These are phyloP conservation scores for Rhinolophus ferrumequinum DNA, from an alignment of 2,113 vertebrate species.

Conservation along the genomic window DNA sequence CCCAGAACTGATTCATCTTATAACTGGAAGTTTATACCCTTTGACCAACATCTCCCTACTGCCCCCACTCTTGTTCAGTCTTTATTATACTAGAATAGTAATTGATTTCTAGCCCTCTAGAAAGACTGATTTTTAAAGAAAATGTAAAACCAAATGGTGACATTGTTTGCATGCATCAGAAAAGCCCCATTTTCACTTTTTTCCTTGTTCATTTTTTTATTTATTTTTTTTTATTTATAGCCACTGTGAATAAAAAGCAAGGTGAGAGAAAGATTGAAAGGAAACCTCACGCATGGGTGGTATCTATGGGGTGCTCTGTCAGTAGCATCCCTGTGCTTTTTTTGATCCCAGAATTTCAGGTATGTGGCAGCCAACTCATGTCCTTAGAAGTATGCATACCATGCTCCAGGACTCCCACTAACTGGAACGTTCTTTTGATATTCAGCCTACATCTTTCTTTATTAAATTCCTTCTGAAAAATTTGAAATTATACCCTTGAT, in stretches of 20 bases:
- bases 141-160: not conserved
- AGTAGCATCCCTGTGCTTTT: not conserved
- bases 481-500: not conserved
- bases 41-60: not conserved
- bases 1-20: not conserved
- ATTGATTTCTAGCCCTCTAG: not conserved
- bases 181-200: not conserved
- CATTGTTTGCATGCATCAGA: not conserved
- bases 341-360: not conserved
- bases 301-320: not conserved
- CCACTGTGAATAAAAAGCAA: not conserved
- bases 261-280: not conserved
- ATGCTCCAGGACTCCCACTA: not conserved
- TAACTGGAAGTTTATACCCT: not conserved
- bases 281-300: fast-evolving
- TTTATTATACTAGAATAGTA: not conserved
- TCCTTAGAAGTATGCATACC: not conserved
- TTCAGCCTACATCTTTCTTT: slow-evolving; percentile 38
- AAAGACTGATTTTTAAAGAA: not conserved
- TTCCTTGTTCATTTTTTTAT: no score
- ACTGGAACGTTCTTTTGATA: not conserved
- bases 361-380: not conserved
- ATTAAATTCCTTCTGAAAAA: slow-evolving; percentile 46
- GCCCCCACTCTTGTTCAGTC: not conserved
- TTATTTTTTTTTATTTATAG: not conserved